phyloP scores from a whole-genome alignment of 2,888 invertebrate genomes.

The Diogma glabrata region DNA sequence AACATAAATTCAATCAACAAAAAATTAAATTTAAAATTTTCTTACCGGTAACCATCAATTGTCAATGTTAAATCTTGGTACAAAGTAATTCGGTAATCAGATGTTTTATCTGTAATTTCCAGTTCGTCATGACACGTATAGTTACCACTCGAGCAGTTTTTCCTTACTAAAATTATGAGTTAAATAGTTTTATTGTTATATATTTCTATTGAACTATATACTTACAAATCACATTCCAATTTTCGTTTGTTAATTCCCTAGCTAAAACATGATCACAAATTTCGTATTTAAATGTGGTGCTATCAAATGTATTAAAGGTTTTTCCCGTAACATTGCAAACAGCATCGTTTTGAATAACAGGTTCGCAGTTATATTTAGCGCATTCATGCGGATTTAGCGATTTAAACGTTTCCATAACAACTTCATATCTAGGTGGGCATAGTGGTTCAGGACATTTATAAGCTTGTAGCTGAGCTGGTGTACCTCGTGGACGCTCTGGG shows the following conservation, averaged over 20 bases:
- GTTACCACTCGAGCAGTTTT: conserved; percentile 45
- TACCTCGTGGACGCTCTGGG: conserved; percentile 24
- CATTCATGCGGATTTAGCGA: conserved; percentile 35
- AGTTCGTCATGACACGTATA: conserved; percentile 49
- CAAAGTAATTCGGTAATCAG: conserved; percentile 36
- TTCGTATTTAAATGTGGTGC: conserved; percentile 64
- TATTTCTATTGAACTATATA: conserved; percentile 16
- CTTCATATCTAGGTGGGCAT: conserved; percentile 50
- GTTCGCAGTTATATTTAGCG: conserved; percentile 49
- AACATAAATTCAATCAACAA: no score
- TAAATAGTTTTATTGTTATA: conserved; percentile 7
- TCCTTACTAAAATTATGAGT: conserved; percentile 41
- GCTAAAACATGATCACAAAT: conserved; percentile 70
- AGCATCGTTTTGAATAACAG: conserved; percentile 49
- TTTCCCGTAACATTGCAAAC: conserved; percentile 54
- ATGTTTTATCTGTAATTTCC: conserved; percentile 46
- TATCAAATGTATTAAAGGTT: conserved; percentile 70
- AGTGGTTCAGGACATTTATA: conserved; percentile 36
- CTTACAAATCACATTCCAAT: conserved; percentile 62
- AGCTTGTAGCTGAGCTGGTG: not conserved
- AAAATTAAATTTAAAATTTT: not conserved
- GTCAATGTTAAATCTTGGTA: conserved; percentile 52
- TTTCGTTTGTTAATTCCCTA: conserved; percentile 50
- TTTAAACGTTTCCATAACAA: conserved; percentile 38
- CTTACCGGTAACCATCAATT: conserved; percentile 49